phyloP scores from a whole-genome alignment of 1,140 invertebrate genomes.

The Matsumurasca onukii region DNA sequence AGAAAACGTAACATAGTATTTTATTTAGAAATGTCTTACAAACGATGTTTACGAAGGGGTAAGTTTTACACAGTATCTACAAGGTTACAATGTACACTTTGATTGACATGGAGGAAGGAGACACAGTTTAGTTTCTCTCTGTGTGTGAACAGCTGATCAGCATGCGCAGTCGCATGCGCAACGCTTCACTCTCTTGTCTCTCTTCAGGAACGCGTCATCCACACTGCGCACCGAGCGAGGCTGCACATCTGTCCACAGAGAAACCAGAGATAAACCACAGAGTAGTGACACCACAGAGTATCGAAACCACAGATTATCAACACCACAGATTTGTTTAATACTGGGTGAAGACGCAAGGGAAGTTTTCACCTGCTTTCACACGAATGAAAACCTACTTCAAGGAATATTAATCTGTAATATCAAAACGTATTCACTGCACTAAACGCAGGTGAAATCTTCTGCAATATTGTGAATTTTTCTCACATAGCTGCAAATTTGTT shows the following conservation, averaged over 20 bases:
- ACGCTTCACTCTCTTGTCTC: constrained; percentile 42
- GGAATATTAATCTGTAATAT: no score
- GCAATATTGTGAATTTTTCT: no score
- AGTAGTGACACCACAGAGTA: background rate
- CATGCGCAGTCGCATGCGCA: constrained; percentile 44
- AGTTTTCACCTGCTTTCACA: no score
- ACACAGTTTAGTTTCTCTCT: background rate
- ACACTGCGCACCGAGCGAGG: constrained; percentile 41
- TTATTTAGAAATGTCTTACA: constrained; percentile 22
- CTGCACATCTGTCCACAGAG: constrained; percentile 43
- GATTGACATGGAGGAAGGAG: background rate
- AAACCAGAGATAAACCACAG: no score
- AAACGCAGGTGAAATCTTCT: no score
- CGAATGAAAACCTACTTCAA: no score
- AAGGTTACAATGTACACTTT: background rate
- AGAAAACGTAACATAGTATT: constrained; percentile 23
- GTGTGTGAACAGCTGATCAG: constrained; percentile 18
- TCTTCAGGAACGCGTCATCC: constrained; percentile 38
- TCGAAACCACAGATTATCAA: background rate
- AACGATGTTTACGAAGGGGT: background rate
- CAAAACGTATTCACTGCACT: no score
- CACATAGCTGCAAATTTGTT: no score
- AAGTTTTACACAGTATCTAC: background rate
- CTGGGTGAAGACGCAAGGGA: background rate
- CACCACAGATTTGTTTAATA: background rate